Percentiles rank a stretch among this genome's conserved stretches.
These are phyloP conservation scores for Symphodus melops DNA, from an alignment of 2,113 vertebrate genomes.

Conservation along the genomic window DNA sequence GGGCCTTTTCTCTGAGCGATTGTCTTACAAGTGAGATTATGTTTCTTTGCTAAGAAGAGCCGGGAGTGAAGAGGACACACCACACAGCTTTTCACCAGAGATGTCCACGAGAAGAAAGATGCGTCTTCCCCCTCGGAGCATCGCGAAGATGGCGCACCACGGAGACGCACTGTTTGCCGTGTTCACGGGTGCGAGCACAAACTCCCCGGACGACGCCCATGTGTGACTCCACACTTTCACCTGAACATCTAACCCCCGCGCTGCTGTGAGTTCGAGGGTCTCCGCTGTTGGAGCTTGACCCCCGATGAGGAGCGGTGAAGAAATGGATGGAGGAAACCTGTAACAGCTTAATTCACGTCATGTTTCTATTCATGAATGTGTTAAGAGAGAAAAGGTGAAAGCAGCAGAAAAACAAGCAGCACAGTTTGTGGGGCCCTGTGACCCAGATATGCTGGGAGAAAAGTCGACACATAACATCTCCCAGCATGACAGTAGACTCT, in stretches of 20 bases:
- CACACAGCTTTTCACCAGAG: slow-evolving; percentile 64
- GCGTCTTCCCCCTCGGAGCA: slow-evolving; percentile 61
- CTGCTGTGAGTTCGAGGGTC: slow-evolving; percentile 68
- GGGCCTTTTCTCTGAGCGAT: slow-evolving; percentile 41
- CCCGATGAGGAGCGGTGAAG: slow-evolving; percentile 32
- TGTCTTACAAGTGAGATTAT: slow-evolving; percentile 73
- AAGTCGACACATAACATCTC: slow-evolving; percentile 10
- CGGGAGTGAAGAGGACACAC: slow-evolving; percentile 62
- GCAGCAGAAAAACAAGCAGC: slow-evolving; percentile 15
- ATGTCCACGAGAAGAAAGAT: slow-evolving; percentile 63
- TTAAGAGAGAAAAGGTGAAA: slow-evolving; percentile 13
- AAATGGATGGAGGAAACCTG: slow-evolving; percentile 49
- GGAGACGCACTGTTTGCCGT: slow-evolving; percentile 70
- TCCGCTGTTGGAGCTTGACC: slow-evolving; percentile 63
- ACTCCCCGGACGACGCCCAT: no score
- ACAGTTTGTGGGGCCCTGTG: slow-evolving; percentile 17
- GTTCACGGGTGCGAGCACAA: no score
- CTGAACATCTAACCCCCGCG: slow-evolving; percentile 68
- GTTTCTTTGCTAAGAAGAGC: slow-evolving; percentile 57
- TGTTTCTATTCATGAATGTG: slow-evolving; percentile 31
- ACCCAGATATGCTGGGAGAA: slow-evolving; percentile 19
- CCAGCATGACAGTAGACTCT: slow-evolving; percentile 9
- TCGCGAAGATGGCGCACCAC: slow-evolving; percentile 64
- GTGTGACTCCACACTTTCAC: no score
- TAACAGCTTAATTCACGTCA: slow-evolving; percentile 37